Percentiles rank a stretch among this genome's conserved stretches.
These are phyloP conservation scores for Phoeniculus purpureus DNA, from an alignment of 2,797 vertebrate genomes.

Conservation along the genomic window DNA sequence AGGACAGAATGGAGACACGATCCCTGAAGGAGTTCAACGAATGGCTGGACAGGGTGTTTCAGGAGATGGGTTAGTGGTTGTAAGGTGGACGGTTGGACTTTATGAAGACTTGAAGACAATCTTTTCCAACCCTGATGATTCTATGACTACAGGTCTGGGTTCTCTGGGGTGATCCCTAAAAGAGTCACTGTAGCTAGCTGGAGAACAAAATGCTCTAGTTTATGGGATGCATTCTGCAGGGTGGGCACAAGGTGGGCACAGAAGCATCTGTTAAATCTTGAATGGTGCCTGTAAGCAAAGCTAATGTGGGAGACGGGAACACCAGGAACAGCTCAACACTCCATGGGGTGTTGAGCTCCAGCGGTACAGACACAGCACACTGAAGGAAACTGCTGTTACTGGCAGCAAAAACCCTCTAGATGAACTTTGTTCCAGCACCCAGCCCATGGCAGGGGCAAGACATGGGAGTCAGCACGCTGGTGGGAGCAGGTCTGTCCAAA, in stretches of 20 bases:
- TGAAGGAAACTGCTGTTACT: background rate
- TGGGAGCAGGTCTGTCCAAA: background rate
- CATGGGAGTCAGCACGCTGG: rapidly evolving
- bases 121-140: no score
- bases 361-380: rapidly evolving
- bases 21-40: no score
- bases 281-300: background rate
- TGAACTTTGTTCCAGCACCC: background rate
- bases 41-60: no score
- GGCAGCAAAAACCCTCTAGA: background rate
- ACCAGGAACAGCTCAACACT: background rate
- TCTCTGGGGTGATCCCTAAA: background rate
- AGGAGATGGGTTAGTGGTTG: no score
- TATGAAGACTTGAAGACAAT: no score
- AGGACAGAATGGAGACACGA: no score
- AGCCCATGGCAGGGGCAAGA: background rate
- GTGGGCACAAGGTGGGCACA: background rate
- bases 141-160: background rate
- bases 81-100: no score
- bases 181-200: background rate
- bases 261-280: background rate
- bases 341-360: background rate
- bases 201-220: background rate
- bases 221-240: background rate
- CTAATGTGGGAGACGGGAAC: background rate